phyloP scores from a whole-genome alignment of 2,797 vertebrate species.

The Lagorchestes hirsutus region DNA sequence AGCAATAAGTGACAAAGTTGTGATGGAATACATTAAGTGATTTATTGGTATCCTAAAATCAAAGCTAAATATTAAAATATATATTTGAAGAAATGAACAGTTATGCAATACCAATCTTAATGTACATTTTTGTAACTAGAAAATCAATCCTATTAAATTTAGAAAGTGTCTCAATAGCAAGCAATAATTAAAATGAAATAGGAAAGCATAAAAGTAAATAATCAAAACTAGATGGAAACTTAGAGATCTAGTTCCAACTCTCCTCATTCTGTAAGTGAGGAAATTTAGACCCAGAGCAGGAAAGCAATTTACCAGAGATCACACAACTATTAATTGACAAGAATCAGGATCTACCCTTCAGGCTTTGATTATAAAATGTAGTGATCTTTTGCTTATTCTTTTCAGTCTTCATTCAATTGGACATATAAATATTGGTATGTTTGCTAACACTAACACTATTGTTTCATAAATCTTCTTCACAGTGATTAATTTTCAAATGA shows the following conservation, averaged over 20 bases:
- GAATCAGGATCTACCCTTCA: background rate
- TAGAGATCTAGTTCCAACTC: background rate
- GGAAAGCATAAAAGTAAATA: background rate
- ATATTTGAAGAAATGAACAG: too few species aligned
- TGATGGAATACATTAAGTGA: background rate
- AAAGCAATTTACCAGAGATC: background rate
- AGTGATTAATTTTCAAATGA: background rate
- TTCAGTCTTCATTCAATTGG: background rate
- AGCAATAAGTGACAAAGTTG: background rate
- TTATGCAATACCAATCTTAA: background rate
- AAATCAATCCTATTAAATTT: background rate
- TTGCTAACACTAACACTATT: background rate
- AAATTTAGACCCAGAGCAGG: background rate
- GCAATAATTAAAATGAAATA: background rate
- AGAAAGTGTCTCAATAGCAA: background rate
- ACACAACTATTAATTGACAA: background rate
- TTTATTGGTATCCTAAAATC: background rate
- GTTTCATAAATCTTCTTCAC: background rate
- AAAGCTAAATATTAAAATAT: background rate
- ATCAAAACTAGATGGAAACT: background rate
- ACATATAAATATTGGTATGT: background rate
- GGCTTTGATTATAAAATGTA: background rate
- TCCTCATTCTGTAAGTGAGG: background rate
- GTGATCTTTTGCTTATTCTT: background rate
- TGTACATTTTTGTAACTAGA: background rate